Evolutionary conservation across 2,888 invertebrate genomes (phyloP).

Genomic region (Plemyria rubiginata): DNA sequence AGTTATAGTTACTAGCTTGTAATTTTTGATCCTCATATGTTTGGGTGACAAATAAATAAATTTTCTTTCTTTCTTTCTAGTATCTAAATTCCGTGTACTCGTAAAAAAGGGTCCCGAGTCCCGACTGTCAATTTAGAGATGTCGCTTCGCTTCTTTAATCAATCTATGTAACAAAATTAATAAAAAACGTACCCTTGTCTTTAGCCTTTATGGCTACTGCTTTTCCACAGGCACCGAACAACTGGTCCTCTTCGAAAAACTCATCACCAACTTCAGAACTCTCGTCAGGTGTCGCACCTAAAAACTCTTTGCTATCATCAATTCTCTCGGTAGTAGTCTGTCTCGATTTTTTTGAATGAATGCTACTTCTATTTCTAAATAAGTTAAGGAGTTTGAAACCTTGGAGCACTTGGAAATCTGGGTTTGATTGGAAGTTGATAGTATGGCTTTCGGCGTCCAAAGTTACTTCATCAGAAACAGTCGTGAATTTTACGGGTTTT

Average conservation of each 20-base stretch:
- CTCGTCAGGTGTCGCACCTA: constrained; percentile 40
- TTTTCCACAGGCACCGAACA: constrained; percentile 64
- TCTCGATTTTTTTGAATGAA: constrained; percentile 47
- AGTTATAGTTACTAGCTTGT: too few relatives aligned
- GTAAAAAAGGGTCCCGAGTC: too few relatives aligned
- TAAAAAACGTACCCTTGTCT: constrained; percentile 25
- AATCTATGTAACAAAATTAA: neutral
- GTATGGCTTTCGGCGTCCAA: constrained; percentile 61
- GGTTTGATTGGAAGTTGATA: constrained; percentile 68
- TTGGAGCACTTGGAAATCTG: constrained; percentile 72
- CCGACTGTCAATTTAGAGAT: too few relatives aligned
- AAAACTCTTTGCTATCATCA: constrained; percentile 49
- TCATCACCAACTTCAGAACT: constrained; percentile 47
- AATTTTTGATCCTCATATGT: too few relatives aligned
- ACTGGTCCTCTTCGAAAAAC: constrained; percentile 49
- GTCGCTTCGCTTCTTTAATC: neutral
- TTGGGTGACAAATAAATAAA: too few relatives aligned
- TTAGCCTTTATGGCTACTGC: constrained; percentile 35
- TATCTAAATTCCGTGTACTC: too few relatives aligned
- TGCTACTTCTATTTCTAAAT: constrained; percentile 57
- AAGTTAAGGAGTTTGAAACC: constrained; percentile 75
- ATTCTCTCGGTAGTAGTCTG: constrained; percentile 55
- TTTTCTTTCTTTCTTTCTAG: too few relatives aligned
- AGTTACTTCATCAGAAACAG: constrained; percentile 48
- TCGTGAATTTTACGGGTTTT: constrained; percentile 56